phyloP scores from a whole-genome alignment of 30 jellyfish, hydroid and myxozoan genomes.

The Kudoa iwatai region DNA sequence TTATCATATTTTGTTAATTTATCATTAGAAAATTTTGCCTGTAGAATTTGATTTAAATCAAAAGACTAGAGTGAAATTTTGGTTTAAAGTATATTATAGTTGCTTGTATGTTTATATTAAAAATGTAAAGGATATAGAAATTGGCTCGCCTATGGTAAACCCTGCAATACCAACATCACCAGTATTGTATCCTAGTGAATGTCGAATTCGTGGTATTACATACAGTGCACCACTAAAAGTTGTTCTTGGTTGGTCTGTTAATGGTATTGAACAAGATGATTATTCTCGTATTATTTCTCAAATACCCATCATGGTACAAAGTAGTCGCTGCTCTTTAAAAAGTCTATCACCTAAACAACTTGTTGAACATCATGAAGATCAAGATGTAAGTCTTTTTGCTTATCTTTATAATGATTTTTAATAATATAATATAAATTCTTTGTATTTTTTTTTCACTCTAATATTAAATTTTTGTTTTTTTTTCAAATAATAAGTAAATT shows the following conservation, averaged over 20 bases:
- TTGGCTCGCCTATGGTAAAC: too few relatives aligned
- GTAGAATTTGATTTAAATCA: too few relatives aligned
- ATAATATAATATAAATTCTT: not conserved
- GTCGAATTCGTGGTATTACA: slow-evolving; percentile 46
- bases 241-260: slow-evolving; percentile 14
- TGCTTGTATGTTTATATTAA: too few relatives aligned
- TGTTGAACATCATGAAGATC: slow-evolving; percentile 42
- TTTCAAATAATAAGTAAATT: too few relatives aligned
- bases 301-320: slow-evolving; percentile 79
- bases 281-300: slow-evolving; percentile 12
- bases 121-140: too few relatives aligned
- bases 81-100: too few relatives aligned
- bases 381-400: slow-evolving; percentile 7
- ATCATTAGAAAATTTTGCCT: too few relatives aligned
- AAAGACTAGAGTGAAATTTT: too few relatives aligned
- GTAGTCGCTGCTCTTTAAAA: slow-evolving; percentile 12
- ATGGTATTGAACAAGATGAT: slow-evolving; percentile 11
- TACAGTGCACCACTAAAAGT: slow-evolving; percentile 24
- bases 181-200: slow-evolving; percentile 22
- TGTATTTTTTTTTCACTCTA: not conserved
- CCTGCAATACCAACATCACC: slow-evolving; percentile 58
- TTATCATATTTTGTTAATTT: too few relatives aligned
- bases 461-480: not conserved
- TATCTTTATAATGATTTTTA: not conserved
- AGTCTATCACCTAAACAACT: slow-evolving; percentile 20